Percentiles rank a stretch among this genome's conserved stretches.
phyloP scores from a whole-genome alignment of 2,888 invertebrate species.

The Phrixothrix hirtus region DNA sequence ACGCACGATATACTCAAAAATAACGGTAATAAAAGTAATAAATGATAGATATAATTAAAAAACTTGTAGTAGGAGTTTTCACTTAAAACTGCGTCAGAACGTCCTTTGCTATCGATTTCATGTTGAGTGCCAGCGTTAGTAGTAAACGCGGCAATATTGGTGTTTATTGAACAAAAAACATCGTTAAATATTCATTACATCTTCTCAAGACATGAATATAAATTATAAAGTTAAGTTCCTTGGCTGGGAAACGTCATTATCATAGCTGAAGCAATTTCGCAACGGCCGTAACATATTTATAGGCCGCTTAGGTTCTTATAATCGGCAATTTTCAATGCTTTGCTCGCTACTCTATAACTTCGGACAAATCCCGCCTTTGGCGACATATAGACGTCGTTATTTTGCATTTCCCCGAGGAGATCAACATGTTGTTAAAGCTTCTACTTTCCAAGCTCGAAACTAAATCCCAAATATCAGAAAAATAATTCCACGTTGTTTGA shows the following conservation, averaged over 20 bases:
- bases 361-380: constrained; percentile 47
- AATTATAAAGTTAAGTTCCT: constrained; percentile 39
- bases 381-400: constrained; percentile 51
- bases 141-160: constrained; percentile 29
- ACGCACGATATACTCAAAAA: no score
- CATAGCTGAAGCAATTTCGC: constrained; percentile 38
- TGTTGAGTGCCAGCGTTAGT: no score
- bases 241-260: constrained; percentile 22
- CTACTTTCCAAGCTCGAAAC: constrained; percentile 15
- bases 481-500: constrained; percentile 30
- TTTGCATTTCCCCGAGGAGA: constrained; percentile 47
- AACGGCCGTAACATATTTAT: constrained; percentile 48
- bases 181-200: constrained; percentile 33
- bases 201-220: constrained; percentile 36
- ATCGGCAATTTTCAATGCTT: constrained; percentile 53
- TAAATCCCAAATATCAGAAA: constrained; percentile 31
- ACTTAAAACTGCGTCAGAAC: no score
- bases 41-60: no score
- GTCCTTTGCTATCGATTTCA: no score
- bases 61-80: no score
- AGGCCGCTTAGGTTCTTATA: constrained; percentile 50
- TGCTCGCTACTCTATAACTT: constrained; percentile 49
- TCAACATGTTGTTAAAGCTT: constrained; percentile 42
- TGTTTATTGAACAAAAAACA: constrained; percentile 38
- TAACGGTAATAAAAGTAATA: no score